Evolutionary conservation across 2,113 vertebrate species (phyloP).

Genomic region (Anolis carolinensis): DNA sequence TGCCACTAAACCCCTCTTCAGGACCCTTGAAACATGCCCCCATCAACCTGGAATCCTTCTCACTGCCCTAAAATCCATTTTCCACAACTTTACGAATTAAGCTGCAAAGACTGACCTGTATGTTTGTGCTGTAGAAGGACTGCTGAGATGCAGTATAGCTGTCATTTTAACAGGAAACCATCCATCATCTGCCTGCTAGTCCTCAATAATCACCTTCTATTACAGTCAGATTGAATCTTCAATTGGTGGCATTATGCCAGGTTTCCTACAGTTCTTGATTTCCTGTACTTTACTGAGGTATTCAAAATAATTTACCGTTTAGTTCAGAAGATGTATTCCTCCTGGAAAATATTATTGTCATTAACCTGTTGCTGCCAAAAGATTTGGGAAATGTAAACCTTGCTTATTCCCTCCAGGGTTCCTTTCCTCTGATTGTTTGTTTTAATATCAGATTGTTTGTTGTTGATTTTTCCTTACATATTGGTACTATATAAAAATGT

Average conservation of each 20-base stretch:
- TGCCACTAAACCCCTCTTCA: slow-evolving; percentile 8
- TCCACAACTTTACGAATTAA: slow-evolving; percentile 68
- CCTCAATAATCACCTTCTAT: slow-evolving; percentile 82
- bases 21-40: slow-evolving; percentile 39
- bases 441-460: slow-evolving; percentile 44
- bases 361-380: slow-evolving; percentile 68
- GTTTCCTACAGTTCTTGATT: slow-evolving; percentile 75
- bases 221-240: slow-evolving; percentile 79
- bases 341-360: slow-evolving; percentile 72
- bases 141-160: slow-evolving; percentile 71
- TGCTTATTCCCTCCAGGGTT: slow-evolving; percentile 39
- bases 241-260: slow-evolving; percentile 74
- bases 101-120: slow-evolving; percentile 65
- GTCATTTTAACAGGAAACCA: slow-evolving; percentile 80
- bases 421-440: background rate
- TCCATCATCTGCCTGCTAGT: slow-evolving; percentile 77
- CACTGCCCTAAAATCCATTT: slow-evolving; percentile 64
- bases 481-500: slow-evolving; percentile 54
- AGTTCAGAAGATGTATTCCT: slow-evolving; percentile 71
- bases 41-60: slow-evolving; percentile 58
- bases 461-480: slow-evolving; percentile 37
- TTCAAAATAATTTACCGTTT: slow-evolving; percentile 80
- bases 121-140: slow-evolving; percentile 59
- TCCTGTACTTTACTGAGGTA: slow-evolving; percentile 77
- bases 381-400: slow-evolving; percentile 55